Evolutionary conservation across 1,140 invertebrate genomes (phyloP).

Genomic region (Hydropsyche tenuis): DNA sequence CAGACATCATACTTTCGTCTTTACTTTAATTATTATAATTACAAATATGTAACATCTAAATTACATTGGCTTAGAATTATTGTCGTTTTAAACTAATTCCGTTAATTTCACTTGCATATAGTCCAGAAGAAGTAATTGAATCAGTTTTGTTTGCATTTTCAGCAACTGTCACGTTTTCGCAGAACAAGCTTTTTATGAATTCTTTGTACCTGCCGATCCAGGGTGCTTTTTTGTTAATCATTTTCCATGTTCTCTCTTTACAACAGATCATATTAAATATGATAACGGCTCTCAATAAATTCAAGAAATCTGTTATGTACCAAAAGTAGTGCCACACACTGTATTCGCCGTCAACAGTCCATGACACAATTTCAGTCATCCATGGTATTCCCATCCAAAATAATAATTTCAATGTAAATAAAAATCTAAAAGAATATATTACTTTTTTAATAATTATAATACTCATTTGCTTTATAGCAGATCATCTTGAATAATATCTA

Average conservation of each 20-base stretch:
- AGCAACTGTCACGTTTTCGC: not conserved
- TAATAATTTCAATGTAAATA: slow-evolving; percentile 44
- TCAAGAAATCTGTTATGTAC: slow-evolving; percentile 45
- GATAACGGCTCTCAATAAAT: slow-evolving; percentile 46
- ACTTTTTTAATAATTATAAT: too few relatives aligned
- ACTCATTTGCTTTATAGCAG: too few relatives aligned
- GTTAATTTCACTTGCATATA: too few relatives aligned
- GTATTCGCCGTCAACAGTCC: slow-evolving; percentile 39
- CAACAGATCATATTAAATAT: slow-evolving; percentile 49
- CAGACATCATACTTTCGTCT: too few relatives aligned
- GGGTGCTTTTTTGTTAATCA: slow-evolving; percentile 28
- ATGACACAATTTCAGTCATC: slow-evolving; percentile 47
- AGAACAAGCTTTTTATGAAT: not conserved
- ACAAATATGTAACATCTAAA: too few relatives aligned
- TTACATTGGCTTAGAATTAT: too few relatives aligned
- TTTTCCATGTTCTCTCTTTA: slow-evolving; percentile 41
- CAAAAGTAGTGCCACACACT: slow-evolving; percentile 34
- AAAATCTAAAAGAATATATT: slow-evolving; percentile 36
- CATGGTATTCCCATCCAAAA: slow-evolving; percentile 46
- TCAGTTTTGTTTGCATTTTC: too few relatives aligned
- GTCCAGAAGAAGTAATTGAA: too few relatives aligned
- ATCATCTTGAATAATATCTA: too few relatives aligned
- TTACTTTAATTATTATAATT: too few relatives aligned
- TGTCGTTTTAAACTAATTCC: too few relatives aligned
- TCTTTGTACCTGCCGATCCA: not conserved